Evolutionary conservation across 2,113 vertebrate genomes (phyloP).

Genomic region (Saccopteryx bilineata): DNA sequence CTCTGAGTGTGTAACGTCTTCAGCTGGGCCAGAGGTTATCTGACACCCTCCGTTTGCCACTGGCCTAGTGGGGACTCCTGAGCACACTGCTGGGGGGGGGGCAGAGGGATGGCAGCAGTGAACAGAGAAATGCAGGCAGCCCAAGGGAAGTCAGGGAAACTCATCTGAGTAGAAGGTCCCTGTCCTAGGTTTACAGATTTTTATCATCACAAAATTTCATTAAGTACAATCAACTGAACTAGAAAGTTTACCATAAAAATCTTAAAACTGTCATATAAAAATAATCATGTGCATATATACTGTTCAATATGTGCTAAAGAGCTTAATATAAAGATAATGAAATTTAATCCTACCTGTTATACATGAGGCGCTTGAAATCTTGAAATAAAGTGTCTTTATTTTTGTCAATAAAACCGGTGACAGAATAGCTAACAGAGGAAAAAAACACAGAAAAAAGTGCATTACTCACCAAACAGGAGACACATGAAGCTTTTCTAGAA

Average conservation of each 20-base stretch:
- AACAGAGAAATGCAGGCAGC: background rate
- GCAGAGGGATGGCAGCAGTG: background rate
- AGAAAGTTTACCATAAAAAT: conserved; percentile 59
- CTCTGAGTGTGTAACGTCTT: background rate
- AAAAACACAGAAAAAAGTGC: conserved; percentile 46
- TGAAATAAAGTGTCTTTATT: conserved; percentile 99
- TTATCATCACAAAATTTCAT: conserved; percentile 3
- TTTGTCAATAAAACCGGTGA: conserved; percentile 98
- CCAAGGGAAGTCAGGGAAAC: conserved; percentile 34
- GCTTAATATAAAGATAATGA: conserved; percentile 23
- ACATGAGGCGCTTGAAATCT: conserved; percentile 98
- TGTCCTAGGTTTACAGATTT: background rate
- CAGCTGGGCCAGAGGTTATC: background rate
- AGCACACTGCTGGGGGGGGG: background rate
- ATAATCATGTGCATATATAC: background rate
- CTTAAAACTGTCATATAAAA: conserved; percentile 39
- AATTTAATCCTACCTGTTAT: conserved; percentile 94
- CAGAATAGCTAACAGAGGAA: conserved; percentile 92
- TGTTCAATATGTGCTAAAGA: background rate
- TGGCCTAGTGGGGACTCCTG: background rate
- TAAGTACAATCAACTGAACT: background rate
- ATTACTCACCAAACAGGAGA: conserved; percentile 51
- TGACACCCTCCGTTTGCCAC: background rate
- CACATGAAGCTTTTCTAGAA: background rate
- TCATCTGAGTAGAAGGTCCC: background rate